These are phyloP conservation scores for Ptychadena robeensis DNA, from an alignment of 2,797 vertebrate species.

Conservation along the genomic window DNA sequence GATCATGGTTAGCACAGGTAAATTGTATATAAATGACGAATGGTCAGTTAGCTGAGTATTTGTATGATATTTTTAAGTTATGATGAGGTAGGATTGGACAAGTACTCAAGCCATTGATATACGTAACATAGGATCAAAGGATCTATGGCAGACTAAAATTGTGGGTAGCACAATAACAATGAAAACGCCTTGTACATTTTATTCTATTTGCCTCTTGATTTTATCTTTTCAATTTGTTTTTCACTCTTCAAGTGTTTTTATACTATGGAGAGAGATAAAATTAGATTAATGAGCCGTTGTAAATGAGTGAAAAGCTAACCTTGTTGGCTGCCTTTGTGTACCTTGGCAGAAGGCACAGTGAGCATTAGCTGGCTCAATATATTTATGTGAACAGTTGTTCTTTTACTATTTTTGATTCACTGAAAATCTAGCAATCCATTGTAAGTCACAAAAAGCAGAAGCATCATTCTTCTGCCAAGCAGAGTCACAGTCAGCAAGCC, in stretches of 20 bases:
- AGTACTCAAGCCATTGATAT: background rate
- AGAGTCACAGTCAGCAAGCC: constrained; percentile 21
- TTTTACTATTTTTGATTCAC: constrained; percentile 54
- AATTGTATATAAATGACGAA: background rate
- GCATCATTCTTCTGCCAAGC: constrained; percentile 45
- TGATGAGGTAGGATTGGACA: background rate
- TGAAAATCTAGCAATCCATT: constrained; percentile 52
- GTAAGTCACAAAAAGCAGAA: constrained; percentile 44
- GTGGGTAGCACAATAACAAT: background rate
- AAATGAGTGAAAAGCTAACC: constrained; percentile 60
- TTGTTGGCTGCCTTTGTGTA: constrained; percentile 47
- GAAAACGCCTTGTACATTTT: background rate
- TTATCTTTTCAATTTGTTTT: background rate
- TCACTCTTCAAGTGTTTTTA: constrained; percentile 7
- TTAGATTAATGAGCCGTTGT: constrained; percentile 66
- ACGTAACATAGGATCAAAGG: background rate
- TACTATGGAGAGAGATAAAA: constrained; percentile 62
- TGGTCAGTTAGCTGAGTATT: background rate
- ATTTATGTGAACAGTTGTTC: constrained; percentile 55
- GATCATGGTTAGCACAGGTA: background rate
- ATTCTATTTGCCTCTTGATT: background rate
- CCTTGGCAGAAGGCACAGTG: constrained; percentile 25
- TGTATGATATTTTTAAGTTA: background rate
- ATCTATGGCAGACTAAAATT: background rate
- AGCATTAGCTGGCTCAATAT: constrained; percentile 29